Evolutionary conservation across 2,888 invertebrate genomes (phyloP).

Genomic region (Dryocosmus kuriphilus): DNA sequence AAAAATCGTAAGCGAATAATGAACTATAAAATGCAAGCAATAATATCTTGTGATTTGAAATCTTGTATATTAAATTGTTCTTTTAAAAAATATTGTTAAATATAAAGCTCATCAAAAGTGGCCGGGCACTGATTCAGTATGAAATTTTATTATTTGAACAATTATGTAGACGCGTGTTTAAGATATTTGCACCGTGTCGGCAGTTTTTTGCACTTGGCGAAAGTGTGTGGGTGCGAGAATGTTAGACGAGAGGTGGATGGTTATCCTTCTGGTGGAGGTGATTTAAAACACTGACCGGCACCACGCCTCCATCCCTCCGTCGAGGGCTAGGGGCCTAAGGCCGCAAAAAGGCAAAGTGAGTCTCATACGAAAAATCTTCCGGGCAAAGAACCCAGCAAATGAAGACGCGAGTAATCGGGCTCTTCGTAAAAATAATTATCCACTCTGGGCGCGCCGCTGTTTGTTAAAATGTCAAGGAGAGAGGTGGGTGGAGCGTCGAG

Average conservation of each 20-base stretch:
- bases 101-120: too few relatives aligned
- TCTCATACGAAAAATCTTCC: slow-evolving; percentile 62
- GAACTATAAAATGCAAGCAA: too few relatives aligned
- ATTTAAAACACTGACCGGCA: slow-evolving; percentile 74
- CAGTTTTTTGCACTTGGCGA: slow-evolving; percentile 19
- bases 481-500: slow-evolving; percentile 59
- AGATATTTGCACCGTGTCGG: slow-evolving; percentile 17
- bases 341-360: slow-evolving; percentile 62
- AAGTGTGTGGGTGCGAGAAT: slow-evolving; percentile 49
- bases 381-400: slow-evolving; percentile 66
- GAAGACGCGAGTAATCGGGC: slow-evolving; percentile 74
- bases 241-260: slow-evolving; percentile 60
- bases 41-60: too few relatives aligned
- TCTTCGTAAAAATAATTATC: slow-evolving; percentile 74
- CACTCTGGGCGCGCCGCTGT: slow-evolving; percentile 72
- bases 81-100: too few relatives aligned
- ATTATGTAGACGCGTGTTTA: slow-evolving; percentile 2
- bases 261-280: slow-evolving; percentile 67
- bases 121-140: too few relatives aligned
- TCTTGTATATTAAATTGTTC: too few relatives aligned
- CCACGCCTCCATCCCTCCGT: slow-evolving; percentile 64
- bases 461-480: slow-evolving; percentile 72
- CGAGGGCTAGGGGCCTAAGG: slow-evolving; percentile 48
- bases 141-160: not conserved
- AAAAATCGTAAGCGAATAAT: too few relatives aligned